phyloP scores from a whole-genome alignment of 2,797 vertebrate species.

The Agapornis canus region DNA sequence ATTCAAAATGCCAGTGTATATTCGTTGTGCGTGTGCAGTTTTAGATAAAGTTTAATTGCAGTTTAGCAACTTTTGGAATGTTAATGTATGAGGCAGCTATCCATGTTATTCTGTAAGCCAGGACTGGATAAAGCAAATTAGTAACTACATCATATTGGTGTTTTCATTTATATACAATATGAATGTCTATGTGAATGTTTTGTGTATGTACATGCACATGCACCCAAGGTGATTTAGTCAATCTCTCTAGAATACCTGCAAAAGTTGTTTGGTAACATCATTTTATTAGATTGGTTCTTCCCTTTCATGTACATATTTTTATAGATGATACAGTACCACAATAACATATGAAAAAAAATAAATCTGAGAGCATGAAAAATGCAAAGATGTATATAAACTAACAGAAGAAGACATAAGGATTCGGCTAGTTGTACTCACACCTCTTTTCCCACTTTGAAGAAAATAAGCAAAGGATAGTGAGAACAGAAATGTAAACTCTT shows the following conservation, averaged over 20 bases:
- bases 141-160: not conserved
- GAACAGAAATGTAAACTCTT: not conserved
- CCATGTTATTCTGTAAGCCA: not conserved
- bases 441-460: not conserved
- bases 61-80: not conserved
- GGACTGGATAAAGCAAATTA: not conserved
- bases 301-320: not conserved
- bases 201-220: not conserved
- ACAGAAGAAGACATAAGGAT: not conserved
- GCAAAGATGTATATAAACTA: not conserved
- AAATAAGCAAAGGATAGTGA: not conserved
- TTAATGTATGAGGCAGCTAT: not conserved
- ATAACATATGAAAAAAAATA: not conserved
- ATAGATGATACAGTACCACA: not conserved
- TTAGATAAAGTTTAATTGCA: not conserved
- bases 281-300: not conserved
- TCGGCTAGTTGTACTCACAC: not conserved
- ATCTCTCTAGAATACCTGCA: not conserved
- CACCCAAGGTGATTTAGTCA: not conserved
- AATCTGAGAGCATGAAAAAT: not conserved
- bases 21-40: not conserved
- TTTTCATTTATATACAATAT: not conserved
- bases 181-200: not conserved
- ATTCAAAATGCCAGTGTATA: not conserved
- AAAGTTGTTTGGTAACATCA: not conserved